Evolutionary conservation across 2,113 vertebrate genomes (phyloP).

Genomic region (Neolamprologus brichardi): DNA sequence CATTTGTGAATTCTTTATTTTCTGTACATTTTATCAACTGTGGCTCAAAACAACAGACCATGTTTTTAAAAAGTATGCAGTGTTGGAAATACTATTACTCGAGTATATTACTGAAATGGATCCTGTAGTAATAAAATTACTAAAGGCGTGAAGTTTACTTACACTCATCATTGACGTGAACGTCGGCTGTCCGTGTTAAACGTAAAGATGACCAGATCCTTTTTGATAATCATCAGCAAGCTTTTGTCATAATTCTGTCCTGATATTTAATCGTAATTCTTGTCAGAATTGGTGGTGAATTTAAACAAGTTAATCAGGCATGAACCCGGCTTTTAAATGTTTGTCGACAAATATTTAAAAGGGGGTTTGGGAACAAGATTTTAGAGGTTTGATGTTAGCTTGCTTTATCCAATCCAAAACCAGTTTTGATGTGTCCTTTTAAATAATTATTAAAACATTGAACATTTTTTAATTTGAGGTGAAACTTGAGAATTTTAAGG

Average conservation of each 20-base stretch:
- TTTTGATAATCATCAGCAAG: neutral
- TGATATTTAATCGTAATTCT: neutral
- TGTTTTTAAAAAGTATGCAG: neutral
- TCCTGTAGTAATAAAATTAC: neutral
- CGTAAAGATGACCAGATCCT: neutral
- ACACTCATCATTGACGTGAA: neutral
- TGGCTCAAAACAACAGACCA: neutral
- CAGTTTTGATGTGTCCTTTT: neutral
- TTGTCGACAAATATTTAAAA: neutral
- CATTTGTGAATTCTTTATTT: neutral
- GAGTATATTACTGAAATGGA: neutral
- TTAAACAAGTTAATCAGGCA: neutral
- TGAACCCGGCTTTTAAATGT: neutral
- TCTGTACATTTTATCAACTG: neutral
- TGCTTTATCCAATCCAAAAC: neutral
- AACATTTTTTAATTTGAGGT: fast-evolving
- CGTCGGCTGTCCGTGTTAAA: fast-evolving
- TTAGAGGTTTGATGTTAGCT: neutral
- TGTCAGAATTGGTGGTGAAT: neutral
- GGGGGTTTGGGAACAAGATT: neutral
- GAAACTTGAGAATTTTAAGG: neutral
- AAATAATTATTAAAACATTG: neutral
- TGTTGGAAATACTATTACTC: neutral
- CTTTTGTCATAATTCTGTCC: neutral
- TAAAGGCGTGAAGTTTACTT: neutral